These are phyloP conservation scores for Nymphalis c-album DNA, from an alignment of 2,888 invertebrate species.

Conservation along the genomic window DNA sequence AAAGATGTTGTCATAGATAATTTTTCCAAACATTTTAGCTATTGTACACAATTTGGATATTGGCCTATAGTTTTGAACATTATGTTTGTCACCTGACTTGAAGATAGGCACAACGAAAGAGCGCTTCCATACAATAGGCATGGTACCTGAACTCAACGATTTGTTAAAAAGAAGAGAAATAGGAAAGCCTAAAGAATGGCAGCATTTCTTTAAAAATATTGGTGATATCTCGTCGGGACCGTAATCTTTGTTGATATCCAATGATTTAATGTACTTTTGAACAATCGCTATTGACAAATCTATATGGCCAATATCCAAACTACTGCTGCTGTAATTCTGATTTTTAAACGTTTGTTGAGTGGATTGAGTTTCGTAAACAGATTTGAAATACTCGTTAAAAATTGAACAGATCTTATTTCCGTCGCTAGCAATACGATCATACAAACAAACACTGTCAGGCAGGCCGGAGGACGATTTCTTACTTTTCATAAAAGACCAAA, in stretches of 20 bases:
- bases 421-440: too few species aligned
- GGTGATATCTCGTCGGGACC: not conserved
- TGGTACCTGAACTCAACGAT: not conserved
- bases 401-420: too few species aligned
- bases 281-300: not conserved
- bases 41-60: not conserved
- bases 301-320: too few species aligned
- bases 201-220: not conserved
- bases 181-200: too few species aligned
- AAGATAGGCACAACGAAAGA: not conserved
- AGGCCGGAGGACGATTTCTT: too few species aligned
- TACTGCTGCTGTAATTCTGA: too few species aligned
- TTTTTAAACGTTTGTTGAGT: too few species aligned
- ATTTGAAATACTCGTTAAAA: too few species aligned
- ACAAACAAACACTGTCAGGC: too few species aligned
- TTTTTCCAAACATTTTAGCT: not conserved
- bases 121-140: not conserved
- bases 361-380: too few species aligned
- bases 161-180: conserved; percentile 1
- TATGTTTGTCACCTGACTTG: not conserved
- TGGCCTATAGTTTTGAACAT: not conserved
- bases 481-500: too few species aligned
- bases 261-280: not conserved
- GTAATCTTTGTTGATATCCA: not conserved
- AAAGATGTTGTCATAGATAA: too few species aligned